These are phyloP conservation scores for Acromyrmex heyeri DNA, from an alignment of 1,140 invertebrate species.

Conservation along the genomic window DNA sequence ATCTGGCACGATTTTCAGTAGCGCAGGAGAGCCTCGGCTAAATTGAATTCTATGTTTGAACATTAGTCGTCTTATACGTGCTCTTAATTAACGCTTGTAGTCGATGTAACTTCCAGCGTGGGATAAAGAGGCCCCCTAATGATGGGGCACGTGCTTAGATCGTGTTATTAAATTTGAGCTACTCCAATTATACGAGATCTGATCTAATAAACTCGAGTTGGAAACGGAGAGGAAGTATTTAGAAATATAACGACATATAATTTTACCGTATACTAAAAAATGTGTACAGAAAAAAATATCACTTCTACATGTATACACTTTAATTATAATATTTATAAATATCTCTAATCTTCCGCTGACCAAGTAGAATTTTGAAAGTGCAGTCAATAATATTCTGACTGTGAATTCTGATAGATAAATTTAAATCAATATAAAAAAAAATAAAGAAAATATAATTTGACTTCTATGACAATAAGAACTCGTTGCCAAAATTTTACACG, in stretches of 20 bases:
- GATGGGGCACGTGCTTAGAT: slow-evolving; percentile 10
- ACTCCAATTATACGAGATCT: slow-evolving; percentile 5
- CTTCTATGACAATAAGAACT: too few species aligned
- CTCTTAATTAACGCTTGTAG: slow-evolving; percentile 58
- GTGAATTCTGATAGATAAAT: too few species aligned
- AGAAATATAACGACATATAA: not conserved
- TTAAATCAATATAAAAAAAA: too few species aligned
- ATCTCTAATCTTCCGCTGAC: not conserved
- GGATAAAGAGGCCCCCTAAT: slow-evolving; percentile 47
- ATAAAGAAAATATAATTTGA: too few species aligned
- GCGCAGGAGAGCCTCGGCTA: slow-evolving; percentile 30
- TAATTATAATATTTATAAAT: not conserved
- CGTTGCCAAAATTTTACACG: too few species aligned
- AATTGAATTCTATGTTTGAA: slow-evolving; percentile 63
- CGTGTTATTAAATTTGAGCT: slow-evolving; percentile 25
- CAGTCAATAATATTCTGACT: too few species aligned
- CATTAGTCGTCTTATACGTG: slow-evolving; percentile 57
- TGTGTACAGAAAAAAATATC: not conserved
- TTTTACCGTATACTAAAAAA: not conserved
- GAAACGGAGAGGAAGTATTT: not conserved
- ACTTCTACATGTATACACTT: not conserved
- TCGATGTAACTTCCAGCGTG: slow-evolving; percentile 45
- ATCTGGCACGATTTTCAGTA: slow-evolving; percentile 62
- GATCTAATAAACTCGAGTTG: not conserved
- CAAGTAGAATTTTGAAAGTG: too few species aligned